phyloP scores from a whole-genome alignment of 2,113 vertebrate genomes.

The Copsychus sechellarum region DNA sequence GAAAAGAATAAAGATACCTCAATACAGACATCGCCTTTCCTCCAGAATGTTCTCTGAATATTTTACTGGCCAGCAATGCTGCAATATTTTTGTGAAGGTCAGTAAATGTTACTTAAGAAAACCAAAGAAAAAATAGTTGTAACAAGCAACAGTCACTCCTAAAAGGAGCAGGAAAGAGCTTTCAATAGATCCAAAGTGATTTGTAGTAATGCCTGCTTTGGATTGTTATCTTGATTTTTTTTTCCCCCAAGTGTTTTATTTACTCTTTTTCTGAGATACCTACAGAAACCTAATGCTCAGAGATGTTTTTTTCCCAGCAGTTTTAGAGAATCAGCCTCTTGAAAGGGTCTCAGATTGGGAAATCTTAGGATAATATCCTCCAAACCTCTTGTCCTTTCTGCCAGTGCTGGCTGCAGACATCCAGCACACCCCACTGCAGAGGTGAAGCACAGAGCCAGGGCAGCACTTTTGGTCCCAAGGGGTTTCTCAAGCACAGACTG shows the following conservation, averaged over 20 bases:
- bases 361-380: not conserved
- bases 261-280: not conserved
- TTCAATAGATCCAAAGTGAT: not conserved
- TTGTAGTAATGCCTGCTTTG: not conserved
- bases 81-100: slow-evolving; percentile 31
- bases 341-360: not conserved
- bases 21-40: not conserved
- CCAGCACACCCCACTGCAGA: rapidly evolving
- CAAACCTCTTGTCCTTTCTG: not conserved
- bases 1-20: slow-evolving; percentile 10
- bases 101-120: slow-evolving; percentile 6
- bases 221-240: not conserved
- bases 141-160: not conserved
- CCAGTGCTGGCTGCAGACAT: not conserved
- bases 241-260: not conserved
- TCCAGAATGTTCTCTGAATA: slow-evolving; percentile 12
- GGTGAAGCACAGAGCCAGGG: not conserved
- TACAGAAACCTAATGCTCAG: not conserved
- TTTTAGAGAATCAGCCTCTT: not conserved
- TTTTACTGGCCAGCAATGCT: not conserved
- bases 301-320: not conserved
- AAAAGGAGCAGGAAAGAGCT: not conserved
- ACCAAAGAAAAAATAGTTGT: not conserved
- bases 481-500: not conserved
- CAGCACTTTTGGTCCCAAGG: not conserved